Percentiles rank a stretch among this genome's conserved stretches.
Conservation (phyloP, 2,888 invertebrate species). For the Chelonus formosanus region DNA sequence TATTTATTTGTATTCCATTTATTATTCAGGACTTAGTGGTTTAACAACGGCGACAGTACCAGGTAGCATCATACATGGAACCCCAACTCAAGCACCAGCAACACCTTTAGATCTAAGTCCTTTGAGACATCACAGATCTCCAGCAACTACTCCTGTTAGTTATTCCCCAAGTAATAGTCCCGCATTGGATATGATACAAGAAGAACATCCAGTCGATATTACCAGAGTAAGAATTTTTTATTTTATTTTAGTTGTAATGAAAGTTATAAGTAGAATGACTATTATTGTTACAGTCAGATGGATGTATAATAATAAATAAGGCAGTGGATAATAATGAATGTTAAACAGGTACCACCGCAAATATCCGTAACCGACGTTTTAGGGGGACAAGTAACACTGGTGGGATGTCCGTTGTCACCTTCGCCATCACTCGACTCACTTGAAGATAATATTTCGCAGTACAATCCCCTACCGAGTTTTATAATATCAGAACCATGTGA, state of each 20-base stretch:
- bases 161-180: slow-evolving; percentile 69
- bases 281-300: too few relatives aligned
- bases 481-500: slow-evolving; percentile 79
- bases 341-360: slow-evolving; percentile 72
- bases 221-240: slow-evolving; percentile 53
- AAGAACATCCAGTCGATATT: slow-evolving; percentile 70
- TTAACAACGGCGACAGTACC: slow-evolving; percentile 73
- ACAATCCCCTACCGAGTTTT: slow-evolving; percentile 66
- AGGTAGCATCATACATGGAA: slow-evolving; percentile 79
- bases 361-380: slow-evolving; percentile 92
- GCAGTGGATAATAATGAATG: slow-evolving; percentile 1
- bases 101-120: slow-evolving; percentile 69
- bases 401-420: slow-evolving; percentile 78
- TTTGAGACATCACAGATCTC: slow-evolving; percentile 61
- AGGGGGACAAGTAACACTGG: slow-evolving; percentile 83
- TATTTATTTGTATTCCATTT: slow-evolving; percentile 43
- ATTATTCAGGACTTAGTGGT: slow-evolving; percentile 76
- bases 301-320: not conserved
- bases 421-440: slow-evolving; percentile 62
- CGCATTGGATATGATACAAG: slow-evolving; percentile 81
- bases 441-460: slow-evolving; percentile 58
- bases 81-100: slow-evolving; percentile 70
- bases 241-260: not conserved
- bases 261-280: too few relatives aligned
- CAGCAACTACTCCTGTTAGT: slow-evolving; percentile 65